Evolutionary conservation across 2,113 vertebrate species (phyloP).

Genomic region (Archilochus colubris): DNA sequence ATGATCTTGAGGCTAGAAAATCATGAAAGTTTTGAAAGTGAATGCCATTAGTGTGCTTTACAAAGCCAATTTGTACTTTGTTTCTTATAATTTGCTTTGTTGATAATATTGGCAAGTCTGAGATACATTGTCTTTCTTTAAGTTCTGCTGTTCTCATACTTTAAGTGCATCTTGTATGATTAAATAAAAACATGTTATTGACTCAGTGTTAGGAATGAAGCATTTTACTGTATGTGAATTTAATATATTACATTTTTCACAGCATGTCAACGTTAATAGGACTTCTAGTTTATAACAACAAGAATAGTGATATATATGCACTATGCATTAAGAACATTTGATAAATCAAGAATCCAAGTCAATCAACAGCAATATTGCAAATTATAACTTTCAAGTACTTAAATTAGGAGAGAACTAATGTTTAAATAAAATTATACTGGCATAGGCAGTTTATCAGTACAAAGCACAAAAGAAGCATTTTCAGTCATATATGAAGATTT

Average conservation of each 20-base stretch:
- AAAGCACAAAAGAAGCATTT: not conserved
- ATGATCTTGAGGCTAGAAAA: not conserved
- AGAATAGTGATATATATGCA: conserved; percentile 28
- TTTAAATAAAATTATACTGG: conserved; percentile 16
- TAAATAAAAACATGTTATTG: not conserved
- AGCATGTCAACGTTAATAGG: conserved; percentile 4
- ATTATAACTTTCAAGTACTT: conserved; percentile 38
- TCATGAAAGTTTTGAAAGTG: not conserved
- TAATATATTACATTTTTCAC: not conserved
- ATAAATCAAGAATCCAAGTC: conserved; percentile 53
- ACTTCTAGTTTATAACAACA: conserved; percentile 19
- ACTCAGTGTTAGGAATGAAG: conserved; percentile 18
- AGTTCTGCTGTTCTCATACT: not conserved
- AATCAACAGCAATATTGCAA: conserved; percentile 42
- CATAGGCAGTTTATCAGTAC: not conserved
- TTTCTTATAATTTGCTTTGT: not conserved
- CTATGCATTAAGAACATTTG: conserved; percentile 41
- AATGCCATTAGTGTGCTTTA: not conserved
- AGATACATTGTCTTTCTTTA: not conserved
- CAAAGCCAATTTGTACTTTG: not conserved
- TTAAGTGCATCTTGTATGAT: not conserved
- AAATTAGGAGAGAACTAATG: conserved; percentile 22
- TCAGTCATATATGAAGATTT: not conserved
- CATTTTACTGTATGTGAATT: conserved; percentile 21
- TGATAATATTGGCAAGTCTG: not conserved